These are phyloP conservation scores for Macrosteles quadrilineatus DNA, from an alignment of 1,140 invertebrate species.

Conservation along the genomic window DNA sequence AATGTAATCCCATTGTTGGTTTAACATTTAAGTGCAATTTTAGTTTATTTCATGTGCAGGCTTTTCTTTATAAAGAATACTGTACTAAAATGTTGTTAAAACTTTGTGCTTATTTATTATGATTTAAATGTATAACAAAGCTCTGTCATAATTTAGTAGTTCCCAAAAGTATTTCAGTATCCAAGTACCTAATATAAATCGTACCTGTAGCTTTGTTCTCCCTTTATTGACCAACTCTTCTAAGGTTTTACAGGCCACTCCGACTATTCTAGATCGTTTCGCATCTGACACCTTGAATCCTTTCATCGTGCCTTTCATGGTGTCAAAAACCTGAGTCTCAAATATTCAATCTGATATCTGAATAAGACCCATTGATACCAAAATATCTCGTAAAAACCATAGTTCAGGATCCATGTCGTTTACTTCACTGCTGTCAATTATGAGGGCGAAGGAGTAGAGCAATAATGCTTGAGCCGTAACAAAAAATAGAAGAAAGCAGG, in stretches of 20 bases:
- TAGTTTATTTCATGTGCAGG: no score
- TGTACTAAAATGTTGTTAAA: no score
- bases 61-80: no score
- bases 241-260: conserved; percentile 64
- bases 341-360: not conserved
- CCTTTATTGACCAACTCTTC: conserved; percentile 64
- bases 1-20: no score
- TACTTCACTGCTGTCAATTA: conserved; percentile 1
- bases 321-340: not conserved
- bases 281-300: conserved; percentile 73
- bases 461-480: not conserved
- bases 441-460: conserved; percentile 3
- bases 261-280: conserved; percentile 62
- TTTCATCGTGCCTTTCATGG: conserved; percentile 53
- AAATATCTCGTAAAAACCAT: conserved; percentile 5
- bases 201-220: conserved; percentile 66
- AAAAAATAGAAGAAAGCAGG: not conserved
- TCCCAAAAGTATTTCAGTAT: no score
- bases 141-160: no score
- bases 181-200: no score
- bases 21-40: no score
- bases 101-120: no score
- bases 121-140: no score
- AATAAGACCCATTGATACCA: not conserved
- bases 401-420: not conserved